Evolutionary conservation across 2,113 vertebrate species (phyloP).

Genomic region (Meleagris gallopavo): DNA sequence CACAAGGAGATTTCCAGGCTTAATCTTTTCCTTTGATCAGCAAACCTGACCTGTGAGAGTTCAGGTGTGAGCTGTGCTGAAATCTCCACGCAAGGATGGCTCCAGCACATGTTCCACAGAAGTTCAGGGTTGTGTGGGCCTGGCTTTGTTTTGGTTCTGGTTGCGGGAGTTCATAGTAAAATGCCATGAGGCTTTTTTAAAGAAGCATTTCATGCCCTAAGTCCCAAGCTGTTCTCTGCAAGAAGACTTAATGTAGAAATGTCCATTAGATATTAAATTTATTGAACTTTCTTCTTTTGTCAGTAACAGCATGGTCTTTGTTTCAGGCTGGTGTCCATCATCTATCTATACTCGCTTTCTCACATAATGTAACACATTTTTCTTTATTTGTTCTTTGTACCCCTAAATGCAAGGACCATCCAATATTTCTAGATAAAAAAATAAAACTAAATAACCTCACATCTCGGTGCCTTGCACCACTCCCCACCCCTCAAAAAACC

Average conservation of each 20-base stretch:
- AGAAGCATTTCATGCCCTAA: background rate
- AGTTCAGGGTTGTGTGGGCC: accelerated
- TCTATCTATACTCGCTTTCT: background rate
- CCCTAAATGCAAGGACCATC: background rate
- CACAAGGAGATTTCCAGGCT: background rate
- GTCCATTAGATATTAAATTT: background rate
- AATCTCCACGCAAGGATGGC: background rate
- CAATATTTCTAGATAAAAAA: background rate
- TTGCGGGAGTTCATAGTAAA: background rate
- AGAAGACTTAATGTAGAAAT: background rate
- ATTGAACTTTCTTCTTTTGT: background rate
- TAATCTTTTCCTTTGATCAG: background rate
- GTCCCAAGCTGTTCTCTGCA: background rate
- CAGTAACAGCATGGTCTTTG: background rate
- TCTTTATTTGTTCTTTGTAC: background rate
- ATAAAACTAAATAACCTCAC: background rate
- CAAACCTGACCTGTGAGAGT: background rate
- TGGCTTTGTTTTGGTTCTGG: background rate
- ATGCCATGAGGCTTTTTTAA: background rate
- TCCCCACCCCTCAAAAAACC: background rate
- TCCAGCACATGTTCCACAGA: accelerated
- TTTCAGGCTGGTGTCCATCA: background rate
- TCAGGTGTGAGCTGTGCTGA: background rate
- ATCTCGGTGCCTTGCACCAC: background rate
- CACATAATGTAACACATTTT: background rate